These are phyloP conservation scores for Danionella dracula DNA, from an alignment of 2,797 vertebrate genomes.

Conservation along the genomic window DNA sequence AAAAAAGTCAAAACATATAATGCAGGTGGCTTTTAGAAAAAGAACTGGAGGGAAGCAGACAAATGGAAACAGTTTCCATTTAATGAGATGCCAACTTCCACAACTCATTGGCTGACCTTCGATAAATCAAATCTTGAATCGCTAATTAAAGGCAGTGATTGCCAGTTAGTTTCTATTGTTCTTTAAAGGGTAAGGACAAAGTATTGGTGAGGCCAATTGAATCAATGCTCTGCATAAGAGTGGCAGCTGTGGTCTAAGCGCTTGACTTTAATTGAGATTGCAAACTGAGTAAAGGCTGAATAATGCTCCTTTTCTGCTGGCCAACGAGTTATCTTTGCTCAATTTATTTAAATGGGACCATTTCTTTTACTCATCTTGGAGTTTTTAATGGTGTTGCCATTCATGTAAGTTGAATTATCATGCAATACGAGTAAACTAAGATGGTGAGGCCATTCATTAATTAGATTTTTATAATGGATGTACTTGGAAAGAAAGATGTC, in stretches of 20 bases:
- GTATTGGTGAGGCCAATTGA: slow-evolving; percentile 58
- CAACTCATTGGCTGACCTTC: slow-evolving; percentile 52
- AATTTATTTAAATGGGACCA: slow-evolving; percentile 22
- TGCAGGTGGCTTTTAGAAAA: not conserved
- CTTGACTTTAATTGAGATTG: slow-evolving; percentile 48
- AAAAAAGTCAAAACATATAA: slow-evolving; percentile 32
- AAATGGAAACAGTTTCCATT: slow-evolving; percentile 29
- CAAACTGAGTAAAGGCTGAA: slow-evolving; percentile 37
- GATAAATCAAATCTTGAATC: slow-evolving; percentile 65
- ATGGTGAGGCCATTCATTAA: slow-evolving; percentile 47
- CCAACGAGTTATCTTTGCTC: slow-evolving; percentile 39
- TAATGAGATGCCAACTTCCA: slow-evolving; percentile 56
- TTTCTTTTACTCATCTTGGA: slow-evolving; percentile 34
- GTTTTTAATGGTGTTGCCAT: slow-evolving; percentile 39
- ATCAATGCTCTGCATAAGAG: slow-evolving; percentile 55
- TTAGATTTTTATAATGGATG: no score
- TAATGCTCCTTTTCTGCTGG: slow-evolving; percentile 22
- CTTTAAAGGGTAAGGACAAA: slow-evolving; percentile 49
- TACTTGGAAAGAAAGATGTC: no score
- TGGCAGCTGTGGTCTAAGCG: slow-evolving; percentile 44
- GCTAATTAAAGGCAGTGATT: slow-evolving; percentile 62
- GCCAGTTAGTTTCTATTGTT: slow-evolving; percentile 45
- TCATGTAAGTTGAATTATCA: slow-evolving; percentile 45
- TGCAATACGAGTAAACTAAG: slow-evolving; percentile 44
- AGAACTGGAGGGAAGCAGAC: not conserved